Evolutionary conservation across 2,888 invertebrate species (phyloP), one percentile per base, ranked within the genome.

Genomic region (Lithosia quadra): DNA sequence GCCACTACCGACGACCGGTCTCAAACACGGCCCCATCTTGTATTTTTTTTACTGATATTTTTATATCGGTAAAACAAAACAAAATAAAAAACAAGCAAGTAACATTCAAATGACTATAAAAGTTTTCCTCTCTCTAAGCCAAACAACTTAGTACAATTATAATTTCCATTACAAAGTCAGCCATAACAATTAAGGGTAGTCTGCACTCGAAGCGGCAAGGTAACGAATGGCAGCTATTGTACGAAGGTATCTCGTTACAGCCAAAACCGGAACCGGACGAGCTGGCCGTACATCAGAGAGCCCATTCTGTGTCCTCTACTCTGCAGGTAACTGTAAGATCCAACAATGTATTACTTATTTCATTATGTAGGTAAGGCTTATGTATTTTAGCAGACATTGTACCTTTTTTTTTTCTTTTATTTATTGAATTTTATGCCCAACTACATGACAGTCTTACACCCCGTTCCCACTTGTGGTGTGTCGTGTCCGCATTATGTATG

Each of bases 261-360:
- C 90, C 92, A 3, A 95, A 95, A 84, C 77, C 88, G 2, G 95
- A 95, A 24, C 91, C 90, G 55, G 95, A 95, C 5, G 95, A 95
- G 66, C 88, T 92, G 87, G 86, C 91, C 84, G 95, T 96, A 1
- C 97, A 97, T 85, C 96, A 95, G 73, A 91, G 96, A 68, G 96
- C 96, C 60, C 96, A 96, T 83, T 96, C 96, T 0, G 94, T 96
- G 10, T 96, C 96, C 0, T 92, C 94, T 3, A 92, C 92, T 28
- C 83, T 95, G 71, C 96, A 96, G 91, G 95, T 95, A 82, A 89
- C 53, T 59, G 53, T 60, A 65, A 65, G 65, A n/a, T 11, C 28
- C 56, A 13, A 36, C 24, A 59, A 28, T 28, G 5, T 28, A 28
- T 5, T 5, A n/a, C 10, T 39, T 3, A n/a, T n/a, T 3, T 64